Evolutionary conservation across 2,888 invertebrate species (phyloP), one percentile per base, ranked within the genome.

Genomic region (Tenthredo mesomela): DNA sequence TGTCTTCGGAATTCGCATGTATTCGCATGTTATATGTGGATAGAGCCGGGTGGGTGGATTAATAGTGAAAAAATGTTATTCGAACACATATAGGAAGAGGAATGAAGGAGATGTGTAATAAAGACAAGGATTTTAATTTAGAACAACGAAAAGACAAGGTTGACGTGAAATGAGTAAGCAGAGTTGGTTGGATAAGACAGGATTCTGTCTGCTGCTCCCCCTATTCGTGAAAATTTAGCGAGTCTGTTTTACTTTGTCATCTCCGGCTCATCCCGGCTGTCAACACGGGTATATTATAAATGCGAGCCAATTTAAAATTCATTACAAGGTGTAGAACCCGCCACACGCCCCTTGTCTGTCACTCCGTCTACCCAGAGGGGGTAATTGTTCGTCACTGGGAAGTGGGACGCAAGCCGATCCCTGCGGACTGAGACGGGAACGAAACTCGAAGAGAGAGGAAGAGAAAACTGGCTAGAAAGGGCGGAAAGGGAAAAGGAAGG

Each of bases 231-330:
- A 90, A 89, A 88, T 90, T 91, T 90, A 90, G 89, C 89, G 88
- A 88, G 82, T 82, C 87, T 89, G 88, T 92, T 92, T 91, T 90
- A 91, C 91, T 90, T 90, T 91, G 92, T 92, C 92, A 92, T 93
- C 91, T 91, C 90, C 89, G 90, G 89, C 88, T 90, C 89, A 90
- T 91, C 89, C 86, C 86, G 87, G 89, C 90, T 91, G 91, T 91
- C 91, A 91, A 90, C 92, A 90, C 86, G 88, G 86, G 88, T 90
- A 89, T 88, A 92, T 93, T 92, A 93, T 92, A 90, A 92, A 93
- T 92, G 92, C 88, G 87, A 90, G 91, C 91, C 91, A 92, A 93
- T 93, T 93, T 92, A 92, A 93, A 93, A 93, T 93, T 93, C 92
- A 93, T 93, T 92, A 93, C 90, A 89, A 89, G 89, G 86, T 89